phyloP scores from a whole-genome alignment of 2,113 vertebrate genomes.

The Lethenteron reissneri region DNA sequence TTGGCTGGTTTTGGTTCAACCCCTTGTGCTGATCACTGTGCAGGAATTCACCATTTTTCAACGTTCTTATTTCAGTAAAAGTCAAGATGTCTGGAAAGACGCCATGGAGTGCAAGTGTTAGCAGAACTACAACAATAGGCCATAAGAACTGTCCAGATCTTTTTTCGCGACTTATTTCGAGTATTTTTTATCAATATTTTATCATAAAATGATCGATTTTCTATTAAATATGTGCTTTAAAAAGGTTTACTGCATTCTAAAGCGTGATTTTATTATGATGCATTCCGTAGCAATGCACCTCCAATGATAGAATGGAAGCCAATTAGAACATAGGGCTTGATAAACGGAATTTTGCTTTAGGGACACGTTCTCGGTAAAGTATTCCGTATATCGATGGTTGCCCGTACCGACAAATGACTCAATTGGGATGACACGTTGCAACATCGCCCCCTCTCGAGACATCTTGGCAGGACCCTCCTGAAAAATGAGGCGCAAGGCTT shows the following conservation, averaged over 20 bases:
- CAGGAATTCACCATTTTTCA: conserved; percentile 1
- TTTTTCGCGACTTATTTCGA: background rate
- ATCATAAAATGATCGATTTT: conserved; percentile 1
- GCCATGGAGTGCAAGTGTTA: background rate
- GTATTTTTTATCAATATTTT: background rate
- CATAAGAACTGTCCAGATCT: background rate
- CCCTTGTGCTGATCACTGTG: background rate
- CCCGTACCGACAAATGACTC: background rate
- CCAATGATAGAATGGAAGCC: background rate
- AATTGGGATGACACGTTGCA: too few species aligned
- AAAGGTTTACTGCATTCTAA: background rate
- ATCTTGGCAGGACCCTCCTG: too few species aligned
- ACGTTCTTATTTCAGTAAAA: conserved; percentile 4
- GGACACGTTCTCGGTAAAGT: background rate
- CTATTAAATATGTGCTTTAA: conserved; percentile 1
- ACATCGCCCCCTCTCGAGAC: too few species aligned
- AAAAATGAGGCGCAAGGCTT: too few species aligned
- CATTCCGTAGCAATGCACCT: background rate
- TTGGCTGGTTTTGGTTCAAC: background rate
- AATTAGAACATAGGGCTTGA: background rate
- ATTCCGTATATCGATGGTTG: background rate
- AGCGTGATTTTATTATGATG: background rate
- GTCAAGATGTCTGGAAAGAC: background rate
- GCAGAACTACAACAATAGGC: background rate
- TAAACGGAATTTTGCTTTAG: background rate